Evolutionary conservation across 2,888 invertebrate genomes (phyloP).

Genomic region (Sthenelais limicola): DNA sequence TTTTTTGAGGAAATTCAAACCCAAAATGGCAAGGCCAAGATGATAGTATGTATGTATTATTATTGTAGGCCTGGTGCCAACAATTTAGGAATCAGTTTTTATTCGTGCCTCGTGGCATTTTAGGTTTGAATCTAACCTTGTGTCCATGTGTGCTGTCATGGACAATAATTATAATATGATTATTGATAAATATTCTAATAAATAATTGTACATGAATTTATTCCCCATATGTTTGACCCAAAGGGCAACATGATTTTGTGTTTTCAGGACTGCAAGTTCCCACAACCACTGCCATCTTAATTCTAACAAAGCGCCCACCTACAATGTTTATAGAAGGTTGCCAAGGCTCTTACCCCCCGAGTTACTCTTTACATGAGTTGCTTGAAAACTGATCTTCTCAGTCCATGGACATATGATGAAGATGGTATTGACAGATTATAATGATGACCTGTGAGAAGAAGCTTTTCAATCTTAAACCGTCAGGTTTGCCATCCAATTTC

Average conservation of each 20-base stretch:
- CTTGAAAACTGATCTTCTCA: too few relatives aligned
- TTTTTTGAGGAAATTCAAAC: slow-evolving; percentile 36
- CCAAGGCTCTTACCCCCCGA: too few relatives aligned
- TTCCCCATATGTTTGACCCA: slow-evolving; percentile 31
- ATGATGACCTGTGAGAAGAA: too few relatives aligned
- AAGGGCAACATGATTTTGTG: slow-evolving; percentile 30
- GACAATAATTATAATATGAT: slow-evolving; percentile 36
- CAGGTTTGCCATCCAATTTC: too few relatives aligned
- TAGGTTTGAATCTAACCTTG: slow-evolving; percentile 36
- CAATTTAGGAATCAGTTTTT: slow-evolving; percentile 8
- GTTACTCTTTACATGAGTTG: too few relatives aligned
- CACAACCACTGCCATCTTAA: slow-evolving; percentile 14
- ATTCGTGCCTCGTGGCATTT: slow-evolving; percentile 36
- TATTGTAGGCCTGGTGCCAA: slow-evolving; percentile 38
- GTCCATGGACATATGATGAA: too few relatives aligned
- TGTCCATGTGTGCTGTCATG: slow-evolving; percentile 23
- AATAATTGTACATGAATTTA: slow-evolving; percentile 35
- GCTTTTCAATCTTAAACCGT: too few relatives aligned
- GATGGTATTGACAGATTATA: too few relatives aligned
- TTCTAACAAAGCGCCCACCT: neutral
- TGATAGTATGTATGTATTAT: slow-evolving; percentile 35
- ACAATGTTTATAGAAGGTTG: too few relatives aligned
- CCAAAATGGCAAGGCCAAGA: slow-evolving; percentile 38
- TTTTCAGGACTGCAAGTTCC: slow-evolving; percentile 22
- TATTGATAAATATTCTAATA: slow-evolving; percentile 35